Base-by-base conservation (phyloP, 2,797 vertebrate genomes). In the Phaenicophaeus curvirostris region DNA sequence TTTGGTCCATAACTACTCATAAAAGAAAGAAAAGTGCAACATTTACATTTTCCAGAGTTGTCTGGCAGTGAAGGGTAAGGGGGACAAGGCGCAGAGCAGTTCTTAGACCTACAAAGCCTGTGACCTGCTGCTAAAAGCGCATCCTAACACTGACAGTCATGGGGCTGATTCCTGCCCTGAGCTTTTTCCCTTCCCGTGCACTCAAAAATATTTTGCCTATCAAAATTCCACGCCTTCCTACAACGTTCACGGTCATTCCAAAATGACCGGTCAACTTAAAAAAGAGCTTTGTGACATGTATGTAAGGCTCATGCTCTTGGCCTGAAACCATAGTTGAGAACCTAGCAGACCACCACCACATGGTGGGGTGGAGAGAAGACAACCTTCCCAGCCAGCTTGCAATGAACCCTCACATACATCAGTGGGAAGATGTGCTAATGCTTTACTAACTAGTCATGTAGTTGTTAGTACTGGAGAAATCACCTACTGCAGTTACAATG, bases 371-470 rank as follows among this genome's bases (percentile, higher is more conserved):
- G 46, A 68, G 74, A 19, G 3, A 65, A 67, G 66, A 18, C 44
- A 27, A 1, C 16, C 0, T 33, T 55, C 41, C 24, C 55, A 55
- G 16, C 25, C 77, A 57, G 5, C 9, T 3, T 15, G 21, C 46
- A 55, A 1, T 37, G 33, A 33, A 39, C 31, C 41, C 37, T 33
- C 35, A 8, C 11, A 0, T 13, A 9, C 2, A 0, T 16, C 4
- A 57, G 27, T 6, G 13, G 37, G 77, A 59, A 58, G 72, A n/a
- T 25, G 63, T 28, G 15, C 35, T 46, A 55, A 55, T 31, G 76
- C 69, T 91, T 42, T 27, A 23, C 41, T 71, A 33, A 42, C 30
- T 48, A 9, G 11, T 24, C 8, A 6, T 2, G 27, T 8, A 35
- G 66, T 10, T 41, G 37, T 53, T 65, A 11, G 0, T 28, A 6